Percentiles rank a stretch among this genome's conserved stretches.
Conservation (phyloP, 2,113 vertebrate genomes). For the Hiodon alosoides region DNA sequence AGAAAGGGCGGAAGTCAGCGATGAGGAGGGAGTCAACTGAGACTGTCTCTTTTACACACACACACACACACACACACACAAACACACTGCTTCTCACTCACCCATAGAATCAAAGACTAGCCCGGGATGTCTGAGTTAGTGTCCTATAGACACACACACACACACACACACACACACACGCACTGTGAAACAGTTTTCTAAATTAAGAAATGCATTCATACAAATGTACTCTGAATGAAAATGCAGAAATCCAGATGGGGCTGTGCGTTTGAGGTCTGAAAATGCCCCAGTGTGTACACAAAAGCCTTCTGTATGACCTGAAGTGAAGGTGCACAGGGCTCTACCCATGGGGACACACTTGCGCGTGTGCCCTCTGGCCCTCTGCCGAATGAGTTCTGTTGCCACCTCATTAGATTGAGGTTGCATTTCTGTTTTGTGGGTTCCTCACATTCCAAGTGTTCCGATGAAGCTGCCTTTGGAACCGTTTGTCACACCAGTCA, state of each 20-base stretch:
- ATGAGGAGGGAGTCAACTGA: slow-evolving; percentile 75
- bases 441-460: neutral
- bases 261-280: neutral
- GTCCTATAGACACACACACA: neutral
- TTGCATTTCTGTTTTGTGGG: neutral
- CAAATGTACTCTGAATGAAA: neutral
- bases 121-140: neutral
- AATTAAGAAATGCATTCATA: neutral
- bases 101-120: slow-evolving; percentile 10
- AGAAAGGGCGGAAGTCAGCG: slow-evolving; percentile 68
- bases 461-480: neutral
- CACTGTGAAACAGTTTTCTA: neutral
- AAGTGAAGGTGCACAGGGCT: neutral
- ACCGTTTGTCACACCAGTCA: neutral
- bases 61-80: slow-evolving; percentile 14
- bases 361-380: too few relatives aligned
- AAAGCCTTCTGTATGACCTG: neutral
- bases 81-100: neutral
- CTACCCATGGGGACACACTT: neutral
- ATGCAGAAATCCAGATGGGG: neutral
- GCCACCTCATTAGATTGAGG: too few relatives aligned
- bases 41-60: slow-evolving; percentile 6
- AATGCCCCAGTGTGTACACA: neutral
- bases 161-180: neutral
- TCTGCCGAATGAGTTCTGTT: neutral